Evolutionary conservation across 2,888 invertebrate genomes (phyloP), one percentile per base, ranked within the genome.

Genomic region (Agrotis puta): DNA sequence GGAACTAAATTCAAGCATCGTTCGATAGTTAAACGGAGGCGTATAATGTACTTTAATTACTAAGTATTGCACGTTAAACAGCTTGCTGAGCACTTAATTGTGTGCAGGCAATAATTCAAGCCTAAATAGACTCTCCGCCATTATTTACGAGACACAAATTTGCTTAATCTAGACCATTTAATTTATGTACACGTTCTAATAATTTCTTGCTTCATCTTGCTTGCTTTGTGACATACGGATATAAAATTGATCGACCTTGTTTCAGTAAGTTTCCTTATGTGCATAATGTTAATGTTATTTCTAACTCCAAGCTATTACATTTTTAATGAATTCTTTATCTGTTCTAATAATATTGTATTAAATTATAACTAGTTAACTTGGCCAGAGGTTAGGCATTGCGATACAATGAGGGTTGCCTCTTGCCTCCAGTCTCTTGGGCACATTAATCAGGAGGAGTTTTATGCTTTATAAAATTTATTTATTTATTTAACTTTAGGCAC

Each of bases 91-190:
- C 67, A 64, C 81, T 58, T 70, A 63, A 79, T 83, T 57, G 64
- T 68, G 66, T 63, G 74, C 66, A 57, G 13, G 64, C 61, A 73
- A 83, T 85, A 81, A 73, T 67, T 83, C 71, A 67, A 62, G 47
- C 77, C 70, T 78, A 85, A 89, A 87, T 83, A 67, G 77, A 82
- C 79, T 74, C 78, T 63, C 62, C 67, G 74, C 80, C 87, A 86
- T 89, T 88, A 89, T 87, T 89, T 86, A 88, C 65, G 86, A 75
- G 84, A 83, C 87, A 72, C 81, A 83, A 87, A 87, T 87, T 85
- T 79, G 85, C 85, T 86, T 89, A 85, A 88, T 87, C 85, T 73
- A 63, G 69, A 71, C 67, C 80, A 81, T 80, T 83, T 77, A 82
- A 77, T 85, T 77, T 73, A 83, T 70, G 73, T 70, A 70, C 57